These are phyloP conservation scores for Fundulus diaphanus DNA, from an alignment of 2,797 vertebrate genomes.

Conservation along the genomic window DNA sequence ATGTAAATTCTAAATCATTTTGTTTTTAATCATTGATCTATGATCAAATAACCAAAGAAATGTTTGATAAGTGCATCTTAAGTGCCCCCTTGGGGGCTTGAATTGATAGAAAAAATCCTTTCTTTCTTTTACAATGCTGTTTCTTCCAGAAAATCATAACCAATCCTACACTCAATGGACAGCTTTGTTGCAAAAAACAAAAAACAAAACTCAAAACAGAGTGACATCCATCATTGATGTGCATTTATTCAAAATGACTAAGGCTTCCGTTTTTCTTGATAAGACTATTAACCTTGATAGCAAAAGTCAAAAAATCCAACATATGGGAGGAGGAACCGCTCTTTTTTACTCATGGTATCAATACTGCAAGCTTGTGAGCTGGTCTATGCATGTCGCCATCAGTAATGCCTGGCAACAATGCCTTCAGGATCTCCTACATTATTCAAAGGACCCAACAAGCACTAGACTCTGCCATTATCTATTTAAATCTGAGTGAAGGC, in stretches of 20 bases:
- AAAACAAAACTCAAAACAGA: not conserved
- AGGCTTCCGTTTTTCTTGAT: not conserved
- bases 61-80: too few species aligned
- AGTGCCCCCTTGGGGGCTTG: not conserved
- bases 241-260: constrained; percentile 3
- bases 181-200: not conserved
- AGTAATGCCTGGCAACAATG: constrained; percentile 75
- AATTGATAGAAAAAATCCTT: not conserved
- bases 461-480: constrained; percentile 76
- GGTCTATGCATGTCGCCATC: constrained; percentile 71
- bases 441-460: constrained; percentile 78
- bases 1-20: too few species aligned
- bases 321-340: constrained; percentile 4
- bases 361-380: constrained; percentile 74
- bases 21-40: too few species aligned
- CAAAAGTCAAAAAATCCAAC: constrained; percentile 26
- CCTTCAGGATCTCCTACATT: constrained; percentile 78
- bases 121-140: not conserved
- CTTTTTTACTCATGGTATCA: constrained; percentile 61
- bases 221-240: not conserved
- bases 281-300: not conserved
- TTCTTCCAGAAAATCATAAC: not conserved
- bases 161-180: not conserved
- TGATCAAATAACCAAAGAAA: too few species aligned
- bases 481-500: constrained; percentile 78